Evolutionary conservation across 1,140 invertebrate genomes (phyloP), one percentile per base, ranked within the genome.

Genomic region (Formica selysi): DNA sequence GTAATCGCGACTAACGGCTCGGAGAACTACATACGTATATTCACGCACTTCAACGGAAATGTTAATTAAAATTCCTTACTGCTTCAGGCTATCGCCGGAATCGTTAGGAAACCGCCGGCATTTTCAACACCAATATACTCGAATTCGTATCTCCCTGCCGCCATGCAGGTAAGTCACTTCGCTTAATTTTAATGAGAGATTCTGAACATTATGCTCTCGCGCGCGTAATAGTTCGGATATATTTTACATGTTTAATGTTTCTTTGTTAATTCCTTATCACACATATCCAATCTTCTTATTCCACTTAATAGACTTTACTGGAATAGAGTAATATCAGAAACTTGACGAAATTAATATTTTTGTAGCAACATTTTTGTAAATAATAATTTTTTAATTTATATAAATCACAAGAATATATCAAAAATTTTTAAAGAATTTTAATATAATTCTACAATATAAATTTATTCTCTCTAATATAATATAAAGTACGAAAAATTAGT

Each of bases 131-230:
- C 93, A 4, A n/a, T 93, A 11, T 94, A 93, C 85, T 90, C 93
- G 5, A 73, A 94, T 65, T 89, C 94, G 22, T 93, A 92, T 89
- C 90, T 94, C 29, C 94, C 94, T 10, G 94, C 93, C 5, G 92
- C 92, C 6, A 92, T 94, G 91, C 94, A 94, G 90, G 94, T 94
- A 70, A 90, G 54, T 73, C 16, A 61, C 32, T 32, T 19, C 41
- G 29, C 10, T 73, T 80, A 51, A 81, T 83, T 68, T 57, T 76
- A 57, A 64, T 54, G 65, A 83, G 38, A 81, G 7, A 22, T 16
- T 73, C 38, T 59, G 32, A 84, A 76, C 22, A 10, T 86, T 61
- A 54, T 62, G 7, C 36, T 19, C 13, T 44, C 2, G 44, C 44
- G n/a, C 22, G 10, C 3, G 29, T 38, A 79, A 54, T 51, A 36